Percentiles rank a stretch among this genome's conserved stretches.
These are phyloP conservation scores for Dunckerocampus dactyliophorus DNA, from an alignment of 2,113 vertebrate species.

Conservation along the genomic window DNA sequence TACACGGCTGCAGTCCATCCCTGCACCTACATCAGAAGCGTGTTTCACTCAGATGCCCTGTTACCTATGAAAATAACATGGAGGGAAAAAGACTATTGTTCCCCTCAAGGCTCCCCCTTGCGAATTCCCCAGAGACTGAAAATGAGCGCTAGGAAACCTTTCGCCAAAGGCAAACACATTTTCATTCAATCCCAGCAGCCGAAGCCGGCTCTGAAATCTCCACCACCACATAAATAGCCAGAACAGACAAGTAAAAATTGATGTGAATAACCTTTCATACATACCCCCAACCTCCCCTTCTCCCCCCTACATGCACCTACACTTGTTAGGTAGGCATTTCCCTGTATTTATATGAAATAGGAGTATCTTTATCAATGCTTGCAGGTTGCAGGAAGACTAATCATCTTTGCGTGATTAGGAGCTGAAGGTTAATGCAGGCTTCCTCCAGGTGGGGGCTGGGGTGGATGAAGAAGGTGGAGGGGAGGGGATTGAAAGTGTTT, in stretches of 20 bases:
- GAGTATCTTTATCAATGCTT: conserved; percentile 33
- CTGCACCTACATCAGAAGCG: not conserved
- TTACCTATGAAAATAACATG: conserved; percentile 29
- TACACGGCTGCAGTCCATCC: not conserved
- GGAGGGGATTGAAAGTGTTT: conserved; percentile 52
- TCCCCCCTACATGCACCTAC: no score
- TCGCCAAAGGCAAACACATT: conserved; percentile 47
- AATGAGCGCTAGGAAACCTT: conserved; percentile 42
- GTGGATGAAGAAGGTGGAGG: conserved; percentile 20
- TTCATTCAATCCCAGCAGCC: conserved; percentile 35
- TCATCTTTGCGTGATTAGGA: conserved; percentile 59
- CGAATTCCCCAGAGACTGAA: conserved; percentile 28
- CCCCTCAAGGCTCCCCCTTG: conserved; percentile 9
- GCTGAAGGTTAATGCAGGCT: conserved; percentile 69
- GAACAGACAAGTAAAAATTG: conserved; percentile 5
- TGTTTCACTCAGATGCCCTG: not conserved
- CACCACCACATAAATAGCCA: conserved; percentile 16
- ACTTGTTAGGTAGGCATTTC: conserved; percentile 7
- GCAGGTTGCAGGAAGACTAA: conserved; percentile 46
- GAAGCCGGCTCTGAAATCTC: not conserved
- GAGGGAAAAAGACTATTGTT: conserved; percentile 18
- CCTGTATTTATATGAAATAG: conserved; percentile 32
- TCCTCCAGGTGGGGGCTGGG: conserved; percentile 33
- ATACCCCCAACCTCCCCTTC: not conserved
- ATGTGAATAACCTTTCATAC: conserved; percentile 12